Conservation (phyloP, 2,113 vertebrate species). For the Oreocharis arfaki region DNA sequence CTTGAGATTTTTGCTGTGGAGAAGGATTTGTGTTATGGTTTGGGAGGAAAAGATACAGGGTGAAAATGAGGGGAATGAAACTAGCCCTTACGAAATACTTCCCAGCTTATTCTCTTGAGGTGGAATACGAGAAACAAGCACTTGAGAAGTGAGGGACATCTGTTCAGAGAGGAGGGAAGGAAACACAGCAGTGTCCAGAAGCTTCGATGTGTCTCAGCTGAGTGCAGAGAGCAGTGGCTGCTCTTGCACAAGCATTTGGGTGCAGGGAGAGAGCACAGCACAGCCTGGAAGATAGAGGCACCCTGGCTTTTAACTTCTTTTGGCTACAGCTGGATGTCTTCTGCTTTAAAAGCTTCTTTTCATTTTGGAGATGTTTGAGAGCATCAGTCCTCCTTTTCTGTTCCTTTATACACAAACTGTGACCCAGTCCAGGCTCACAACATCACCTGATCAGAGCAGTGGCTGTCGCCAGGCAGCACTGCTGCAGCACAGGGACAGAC, state of each 20-base stretch:
- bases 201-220: background rate
- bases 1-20: background rate
- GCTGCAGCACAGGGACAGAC: background rate
- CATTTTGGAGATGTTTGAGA: background rate
- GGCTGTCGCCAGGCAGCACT: background rate
- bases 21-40: background rate
- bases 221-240: background rate
- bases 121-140: background rate
- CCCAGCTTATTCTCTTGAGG: background rate
- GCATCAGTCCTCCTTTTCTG: background rate
- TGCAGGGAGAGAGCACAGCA: background rate
- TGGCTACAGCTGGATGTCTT: background rate
- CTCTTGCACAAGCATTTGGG: background rate
- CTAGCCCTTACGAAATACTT: background rate
- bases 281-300: background rate
- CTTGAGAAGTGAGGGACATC: background rate
- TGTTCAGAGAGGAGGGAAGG: background rate
- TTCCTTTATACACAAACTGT: background rate
- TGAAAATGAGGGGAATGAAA: background rate
- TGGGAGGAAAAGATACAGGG: constrained; percentile 10
- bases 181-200: background rate
- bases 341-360: background rate
- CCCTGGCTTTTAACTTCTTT: background rate
- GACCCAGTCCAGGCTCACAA: background rate
- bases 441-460: background rate